Base-by-base conservation (phyloP, 2,797 vertebrate species). In the Atherinosoma microstoma region DNA sequence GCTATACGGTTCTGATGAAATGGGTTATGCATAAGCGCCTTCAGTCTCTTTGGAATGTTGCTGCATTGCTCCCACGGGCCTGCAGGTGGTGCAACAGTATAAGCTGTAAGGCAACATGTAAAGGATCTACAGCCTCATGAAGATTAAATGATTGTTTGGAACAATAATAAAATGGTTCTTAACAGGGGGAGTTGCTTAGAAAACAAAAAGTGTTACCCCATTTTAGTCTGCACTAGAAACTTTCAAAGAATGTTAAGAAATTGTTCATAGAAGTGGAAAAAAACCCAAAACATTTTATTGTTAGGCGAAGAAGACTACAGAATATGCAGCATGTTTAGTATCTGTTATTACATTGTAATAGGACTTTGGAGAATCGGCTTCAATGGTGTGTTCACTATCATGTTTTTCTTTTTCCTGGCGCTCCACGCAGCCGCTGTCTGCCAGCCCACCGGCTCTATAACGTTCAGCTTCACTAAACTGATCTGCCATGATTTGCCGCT, bases 391-490 rank as follows among this genome's bases (percentile, higher is more conserved):
- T 84, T 83, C 45, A 47, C 73, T 71, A 70, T 76, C 84, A 57
- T 70, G 82, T 85, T 76, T 47, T 83, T 78, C 82, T 83, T 79
- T 76, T 87, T 90, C 78, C 64, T 78, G 71, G 74, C 60, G 58
- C 84, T 67, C 34, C 82, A 83, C 84, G 53, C 79, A 76, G 85
- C 86, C 70, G 89, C 85, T 86, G 84, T 80, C 86, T 91, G 87
- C 81, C 86, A 91, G 86, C 89, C 87, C 88, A 90, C 76, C 76
- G 80, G 84, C 89, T 92, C 88, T 67, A 76, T 80, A 90, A 85
- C 72, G 85, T 93, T 94, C 90, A 91, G 92, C 92, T 90, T 79
- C 91, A 88, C 94, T 94, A 92, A 95, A 93, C 92, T 93, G 92
- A 93, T 94, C 90, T 94, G 89, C 93, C 89, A 81, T 90, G 92